These are phyloP conservation scores for Drosophila eugracilis DNA, from an alignment of 1,140 invertebrate genomes.

Conservation along the genomic window DNA sequence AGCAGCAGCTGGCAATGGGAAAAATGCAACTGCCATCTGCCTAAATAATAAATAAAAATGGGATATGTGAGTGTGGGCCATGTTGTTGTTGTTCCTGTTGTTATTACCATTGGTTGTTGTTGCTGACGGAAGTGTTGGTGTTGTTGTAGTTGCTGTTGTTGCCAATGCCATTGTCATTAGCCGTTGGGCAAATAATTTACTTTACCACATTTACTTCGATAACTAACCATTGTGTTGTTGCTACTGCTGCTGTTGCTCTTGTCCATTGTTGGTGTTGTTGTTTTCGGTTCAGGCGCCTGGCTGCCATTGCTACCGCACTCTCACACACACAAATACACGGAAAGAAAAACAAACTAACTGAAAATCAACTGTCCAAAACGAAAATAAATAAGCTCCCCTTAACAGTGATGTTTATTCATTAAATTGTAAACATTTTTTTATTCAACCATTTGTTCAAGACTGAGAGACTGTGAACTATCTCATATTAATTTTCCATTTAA, in stretches of 20 bases:
- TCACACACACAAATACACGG: constrained; percentile 32
- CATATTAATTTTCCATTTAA: too few relatives aligned
- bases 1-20: constrained; percentile 65
- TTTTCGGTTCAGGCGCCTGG: constrained; percentile 33
- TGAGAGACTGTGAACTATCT: too few relatives aligned
- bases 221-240: constrained; percentile 78
- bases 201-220: constrained; percentile 78
- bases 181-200: constrained; percentile 80
- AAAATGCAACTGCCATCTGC: constrained; percentile 71
- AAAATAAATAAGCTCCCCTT: too few relatives aligned
- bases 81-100: constrained; percentile 32
- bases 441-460: too few relatives aligned
- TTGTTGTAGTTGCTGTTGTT: constrained; percentile 16
- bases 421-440: too few relatives aligned
- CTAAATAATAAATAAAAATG: constrained; percentile 78
- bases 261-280: constrained; percentile 27
- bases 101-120: constrained; percentile 10
- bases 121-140: too few relatives aligned
- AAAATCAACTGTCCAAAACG: too few relatives aligned
- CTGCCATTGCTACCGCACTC: constrained; percentile 62
- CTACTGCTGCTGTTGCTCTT: constrained; percentile 26
- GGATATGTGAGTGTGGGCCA: constrained; percentile 51
- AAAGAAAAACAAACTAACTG: neutral
- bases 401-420: too few relatives aligned
- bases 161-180: constrained; percentile 72